phyloP scores from a whole-genome alignment of 2,113 vertebrate species.

The cat (Felis catus) region DNA sequence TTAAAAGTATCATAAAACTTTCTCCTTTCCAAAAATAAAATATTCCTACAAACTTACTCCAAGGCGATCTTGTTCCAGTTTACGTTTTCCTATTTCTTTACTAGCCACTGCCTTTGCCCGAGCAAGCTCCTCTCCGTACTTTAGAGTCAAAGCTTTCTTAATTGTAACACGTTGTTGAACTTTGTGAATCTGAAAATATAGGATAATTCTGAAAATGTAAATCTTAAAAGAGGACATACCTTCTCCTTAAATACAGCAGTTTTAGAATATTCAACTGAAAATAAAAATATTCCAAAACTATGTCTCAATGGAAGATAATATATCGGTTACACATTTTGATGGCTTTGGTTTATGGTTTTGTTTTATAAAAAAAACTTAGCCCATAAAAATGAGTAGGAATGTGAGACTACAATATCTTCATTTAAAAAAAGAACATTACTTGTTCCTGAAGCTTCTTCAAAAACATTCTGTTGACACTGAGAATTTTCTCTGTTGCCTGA shows the following conservation, averaged over 20 bases:
- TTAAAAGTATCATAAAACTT: conserved; percentile 14
- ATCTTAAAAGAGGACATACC: not conserved
- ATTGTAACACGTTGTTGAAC: conserved; percentile 93
- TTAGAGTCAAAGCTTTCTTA: conserved; percentile 90
- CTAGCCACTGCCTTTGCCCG: conserved; percentile 89
- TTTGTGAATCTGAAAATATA: conserved; percentile 89
- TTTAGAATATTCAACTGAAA: conserved; percentile 37
- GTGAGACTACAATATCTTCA: not conserved
- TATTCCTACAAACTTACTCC: conserved; percentile 84
- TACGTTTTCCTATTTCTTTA: conserved; percentile 89
- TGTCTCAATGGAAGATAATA: conserved; percentile 5
- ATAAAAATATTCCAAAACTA: conserved; percentile 30
- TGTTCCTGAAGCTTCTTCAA: conserved; percentile 97
- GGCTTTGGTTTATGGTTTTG: not conserved
- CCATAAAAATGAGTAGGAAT: conserved; percentile 20
- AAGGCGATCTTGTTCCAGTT: conserved; percentile 82
- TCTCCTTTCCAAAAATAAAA: not conserved
- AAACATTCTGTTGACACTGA: conserved; percentile 90
- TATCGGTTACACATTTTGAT: not conserved
- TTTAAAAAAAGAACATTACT: conserved; percentile 83
- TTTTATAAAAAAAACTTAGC: conserved; percentile 42
- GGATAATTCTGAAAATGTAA: conserved; percentile 38
- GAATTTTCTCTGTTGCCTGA: conserved; percentile 94
- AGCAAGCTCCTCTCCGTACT: conserved; percentile 91
- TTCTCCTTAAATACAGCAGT: not conserved